These are phyloP conservation scores for Stenodema calcarata DNA, from an alignment of 2,888 invertebrate genomes.

Conservation along the genomic window DNA sequence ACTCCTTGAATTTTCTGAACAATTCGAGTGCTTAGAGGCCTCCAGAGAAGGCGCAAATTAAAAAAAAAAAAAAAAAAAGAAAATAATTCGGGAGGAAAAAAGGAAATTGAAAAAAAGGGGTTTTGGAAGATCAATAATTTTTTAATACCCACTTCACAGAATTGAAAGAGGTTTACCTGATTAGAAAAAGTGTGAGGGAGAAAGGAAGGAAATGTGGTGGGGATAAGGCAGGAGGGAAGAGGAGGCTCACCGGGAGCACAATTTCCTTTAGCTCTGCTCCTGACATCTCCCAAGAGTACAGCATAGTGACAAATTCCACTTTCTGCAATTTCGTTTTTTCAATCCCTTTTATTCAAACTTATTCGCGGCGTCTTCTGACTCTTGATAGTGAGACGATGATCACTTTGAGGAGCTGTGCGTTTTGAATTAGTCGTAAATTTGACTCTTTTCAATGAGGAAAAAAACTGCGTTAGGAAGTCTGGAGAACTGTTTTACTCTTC, in stretches of 20 bases:
- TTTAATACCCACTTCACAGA: constrained; percentile 14
- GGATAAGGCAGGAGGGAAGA: background rate
- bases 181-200: background rate
- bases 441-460: too few relatives aligned
- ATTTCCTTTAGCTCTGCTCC: constrained; percentile 13
- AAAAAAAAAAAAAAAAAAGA: too few relatives aligned
- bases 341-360: background rate
- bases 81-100: background rate
- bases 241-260: background rate
- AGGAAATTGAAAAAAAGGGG: background rate
- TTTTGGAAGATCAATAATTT: background rate
- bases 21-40: too few relatives aligned
- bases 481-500: too few relatives aligned
- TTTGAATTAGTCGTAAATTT: too few relatives aligned
- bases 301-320: background rate
- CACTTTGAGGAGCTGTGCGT: too few relatives aligned
- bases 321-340: background rate
- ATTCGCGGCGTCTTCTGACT: background rate
- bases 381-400: too few relatives aligned
- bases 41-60: too few relatives aligned
- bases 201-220: background rate
- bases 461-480: too few relatives aligned
- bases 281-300: constrained; percentile 10
- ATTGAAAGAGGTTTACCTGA: constrained; percentile 10
- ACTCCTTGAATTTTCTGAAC: too few relatives aligned